phyloP scores from a whole-genome alignment of 2,113 vertebrate species.

The Martes martes region DNA sequence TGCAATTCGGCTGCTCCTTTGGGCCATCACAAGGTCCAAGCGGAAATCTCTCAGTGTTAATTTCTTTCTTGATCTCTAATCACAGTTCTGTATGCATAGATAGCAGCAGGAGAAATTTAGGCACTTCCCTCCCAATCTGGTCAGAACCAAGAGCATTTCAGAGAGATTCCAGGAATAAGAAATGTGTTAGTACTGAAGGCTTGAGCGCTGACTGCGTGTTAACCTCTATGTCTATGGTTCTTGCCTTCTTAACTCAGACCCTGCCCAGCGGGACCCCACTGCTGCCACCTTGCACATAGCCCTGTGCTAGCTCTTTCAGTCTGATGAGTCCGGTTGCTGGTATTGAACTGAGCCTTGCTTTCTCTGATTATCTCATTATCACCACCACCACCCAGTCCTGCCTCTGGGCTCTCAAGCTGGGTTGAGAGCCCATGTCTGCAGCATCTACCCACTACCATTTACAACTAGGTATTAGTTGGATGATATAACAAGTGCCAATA shows the following conservation, averaged over 20 bases:
- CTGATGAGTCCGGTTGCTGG: neutral
- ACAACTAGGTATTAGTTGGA: neutral
- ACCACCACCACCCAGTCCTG: neutral
- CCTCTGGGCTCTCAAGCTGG: neutral
- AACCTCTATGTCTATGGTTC: accelerated
- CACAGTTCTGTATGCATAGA: neutral
- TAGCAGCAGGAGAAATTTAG: neutral
- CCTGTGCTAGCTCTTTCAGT: neutral
- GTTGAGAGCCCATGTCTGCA: neutral
- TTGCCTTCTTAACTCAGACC: neutral
- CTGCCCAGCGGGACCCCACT: neutral
- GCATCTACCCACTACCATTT: too few species aligned
- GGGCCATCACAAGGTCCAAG: neutral
- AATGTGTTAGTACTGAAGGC: neutral
- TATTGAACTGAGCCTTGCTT: neutral
- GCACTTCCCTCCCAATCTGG: neutral
- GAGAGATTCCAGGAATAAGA: neutral
- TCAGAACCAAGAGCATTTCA: neutral
- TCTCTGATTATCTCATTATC: neutral
- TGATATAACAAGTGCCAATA: neutral
- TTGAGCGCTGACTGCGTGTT: neutral
- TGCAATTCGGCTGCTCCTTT: neutral
- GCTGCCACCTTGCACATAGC: neutral
- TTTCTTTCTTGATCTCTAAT: neutral
- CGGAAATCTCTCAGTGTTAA: neutral